phyloP scores from a whole-genome alignment of 2,888 invertebrate species.

The Parnassius mnemosyne region DNA sequence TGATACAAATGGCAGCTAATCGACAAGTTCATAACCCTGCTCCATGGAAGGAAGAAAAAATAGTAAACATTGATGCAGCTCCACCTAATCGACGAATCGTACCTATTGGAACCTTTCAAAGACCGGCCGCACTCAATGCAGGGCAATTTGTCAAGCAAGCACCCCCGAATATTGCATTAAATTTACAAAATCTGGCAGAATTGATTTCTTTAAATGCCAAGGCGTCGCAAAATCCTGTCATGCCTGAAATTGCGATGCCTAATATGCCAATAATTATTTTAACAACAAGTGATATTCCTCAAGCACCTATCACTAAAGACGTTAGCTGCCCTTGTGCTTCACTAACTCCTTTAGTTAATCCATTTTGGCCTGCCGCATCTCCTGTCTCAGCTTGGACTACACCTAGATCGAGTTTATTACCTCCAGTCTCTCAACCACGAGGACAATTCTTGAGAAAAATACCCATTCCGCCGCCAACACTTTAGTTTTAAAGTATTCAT shows the following conservation, averaged over 20 bases:
- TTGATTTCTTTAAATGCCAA: constrained; percentile 5
- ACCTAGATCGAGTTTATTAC: constrained; percentile 39
- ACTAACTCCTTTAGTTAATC: constrained; percentile 36
- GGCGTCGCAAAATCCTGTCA: constrained; percentile 4
- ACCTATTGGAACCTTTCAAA: constrained; percentile 8
- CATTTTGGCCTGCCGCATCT: constrained; percentile 48
- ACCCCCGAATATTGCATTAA: constrained; percentile 4
- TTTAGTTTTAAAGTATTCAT: constrained; percentile 33
- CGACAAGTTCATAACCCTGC: constrained; percentile 7
- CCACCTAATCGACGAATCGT: constrained; percentile 5
- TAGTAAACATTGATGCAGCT: not conserved
- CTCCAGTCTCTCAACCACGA: constrained; percentile 44
- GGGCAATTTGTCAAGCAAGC: constrained; percentile 9
- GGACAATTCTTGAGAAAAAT: constrained; percentile 56
- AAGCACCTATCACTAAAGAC: constrained; percentile 22
- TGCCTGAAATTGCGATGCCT: constrained; percentile 6
- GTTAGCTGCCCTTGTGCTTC: constrained; percentile 25
- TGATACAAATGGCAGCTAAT: constrained; percentile 32
- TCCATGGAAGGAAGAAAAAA: constrained; percentile 27
- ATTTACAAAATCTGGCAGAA: constrained; percentile 10
- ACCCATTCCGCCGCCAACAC: constrained; percentile 52
- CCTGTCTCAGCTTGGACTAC: constrained; percentile 45
- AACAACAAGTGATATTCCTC: constrained; percentile 25
- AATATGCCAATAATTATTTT: constrained; percentile 3
- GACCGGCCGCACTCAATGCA: not conserved